Evolutionary conservation across 53 echinoderm and acorn worm genomes (phyloP), one percentile per base, ranked within the genome.

Genomic region (Stichopus horrens): DNA sequence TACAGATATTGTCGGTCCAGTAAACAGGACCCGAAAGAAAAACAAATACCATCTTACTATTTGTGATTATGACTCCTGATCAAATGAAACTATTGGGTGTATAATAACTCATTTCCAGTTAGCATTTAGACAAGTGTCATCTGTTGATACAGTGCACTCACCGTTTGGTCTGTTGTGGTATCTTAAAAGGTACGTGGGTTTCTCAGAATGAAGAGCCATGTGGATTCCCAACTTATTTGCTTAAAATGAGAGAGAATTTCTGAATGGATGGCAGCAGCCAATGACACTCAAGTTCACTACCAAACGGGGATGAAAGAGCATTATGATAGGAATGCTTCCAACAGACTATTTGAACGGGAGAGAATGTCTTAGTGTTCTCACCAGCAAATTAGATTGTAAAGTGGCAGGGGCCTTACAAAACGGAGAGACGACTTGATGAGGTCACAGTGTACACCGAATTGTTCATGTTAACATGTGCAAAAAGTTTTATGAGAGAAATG

Each of bases 151-250:
- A 37, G 22, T 4, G n/a, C 9, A 88, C 73, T 87, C 88, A 21
- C 88, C 88, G 7, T 91, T 88, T 66, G 81, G 88, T 58, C 66
- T 91, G 22, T 65, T 88, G 6, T 87, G n/a, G 75, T 19, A 75
- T 75, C 19, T 20, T 75, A 18, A 75, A 75, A 37, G 37, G 20
- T 0, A 75, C 75, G 8, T 22, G 75, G 75, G 75, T 75, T 18
- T 75, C 75, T 18, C 4, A 13, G 14, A 21, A 75, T 75, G 20
- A 20, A 5, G 37, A 75, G 7, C 75, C 75, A 9, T 16, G 9
- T 0, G 19, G 19, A 0, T 5, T 75, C 16, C 16, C 20, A 75
- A 75, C 21, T 9, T 19, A 23, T 8, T 75, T 75, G 37, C 75
- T 75, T 4, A 13, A 75, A 5, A 75, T 75, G 75, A 75, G 75